phyloP scores from a whole-genome alignment of 2,888 invertebrate species.

The Marasmarcha lunaedactyla region DNA sequence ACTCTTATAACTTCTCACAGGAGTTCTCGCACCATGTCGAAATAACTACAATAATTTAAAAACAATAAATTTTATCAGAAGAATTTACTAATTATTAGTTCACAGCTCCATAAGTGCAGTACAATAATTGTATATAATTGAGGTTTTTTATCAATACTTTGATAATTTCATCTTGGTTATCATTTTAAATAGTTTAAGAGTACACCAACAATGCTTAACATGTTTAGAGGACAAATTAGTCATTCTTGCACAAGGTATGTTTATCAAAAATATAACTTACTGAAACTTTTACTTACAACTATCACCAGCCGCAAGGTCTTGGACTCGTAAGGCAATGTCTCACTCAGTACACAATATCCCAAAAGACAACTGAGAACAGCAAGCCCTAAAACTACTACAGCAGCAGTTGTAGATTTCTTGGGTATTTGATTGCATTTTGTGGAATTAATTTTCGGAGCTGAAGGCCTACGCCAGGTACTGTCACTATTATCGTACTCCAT shows the following conservation, averaged over 20 bases:
- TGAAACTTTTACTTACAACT: constrained; percentile 44
- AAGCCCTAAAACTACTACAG: constrained; percentile 51
- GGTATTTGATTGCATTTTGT: constrained; percentile 42
- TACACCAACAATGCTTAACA: too few species aligned
- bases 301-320: constrained; percentile 53
- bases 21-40: constrained; percentile 87
- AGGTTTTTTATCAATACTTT: too few species aligned
- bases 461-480: constrained; percentile 47
- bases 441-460: constrained; percentile 28
- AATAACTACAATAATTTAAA: constrained; percentile 70
- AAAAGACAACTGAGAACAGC: constrained; percentile 60
- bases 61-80: too few species aligned
- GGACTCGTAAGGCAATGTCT: constrained; percentile 55
- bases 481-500: constrained; percentile 60
- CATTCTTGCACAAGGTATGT: too few species aligned
- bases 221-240: too few species aligned
- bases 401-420: constrained; percentile 40
- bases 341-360: constrained; percentile 58
- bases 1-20: constrained; percentile 79
- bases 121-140: too few species aligned
- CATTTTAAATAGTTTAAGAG: too few species aligned
- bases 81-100: too few species aligned
- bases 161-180: too few species aligned
- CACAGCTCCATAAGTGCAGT: too few species aligned
- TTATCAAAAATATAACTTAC: too few species aligned